Percentiles rank a stretch among this genome's conserved stretches.
phyloP scores from a whole-genome alignment of 2,888 invertebrate species.

The Aphelenchoides bicaudatus region DNA sequence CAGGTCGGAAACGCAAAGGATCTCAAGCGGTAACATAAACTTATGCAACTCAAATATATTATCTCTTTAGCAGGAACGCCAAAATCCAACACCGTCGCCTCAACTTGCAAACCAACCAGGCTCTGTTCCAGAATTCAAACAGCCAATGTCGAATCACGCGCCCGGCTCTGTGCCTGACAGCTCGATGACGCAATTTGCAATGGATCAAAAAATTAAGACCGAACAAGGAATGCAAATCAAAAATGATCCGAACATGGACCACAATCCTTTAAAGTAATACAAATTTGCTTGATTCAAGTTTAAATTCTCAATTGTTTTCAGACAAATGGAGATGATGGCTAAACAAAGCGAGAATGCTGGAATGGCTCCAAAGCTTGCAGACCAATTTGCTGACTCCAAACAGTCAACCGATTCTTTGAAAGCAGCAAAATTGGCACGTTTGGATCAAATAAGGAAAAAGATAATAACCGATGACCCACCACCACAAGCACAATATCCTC shows the following conservation, averaged over 20 bases:
- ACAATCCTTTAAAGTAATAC: too few relatives aligned
- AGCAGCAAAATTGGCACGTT: constrained; percentile 15
- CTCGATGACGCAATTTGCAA: not conserved
- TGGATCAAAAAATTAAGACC: too few relatives aligned
- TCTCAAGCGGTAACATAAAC: constrained; percentile 12
- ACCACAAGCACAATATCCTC: not conserved
- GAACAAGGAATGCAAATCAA: too few relatives aligned
- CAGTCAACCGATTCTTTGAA: not conserved
- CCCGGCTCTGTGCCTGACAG: not conserved
- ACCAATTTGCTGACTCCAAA: not conserved
- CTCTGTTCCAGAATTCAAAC: constrained; percentile 3
- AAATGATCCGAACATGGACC: too few relatives aligned
- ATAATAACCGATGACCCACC: too few relatives aligned
- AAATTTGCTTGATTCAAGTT: too few relatives aligned
- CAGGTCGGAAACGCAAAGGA: constrained; percentile 9
- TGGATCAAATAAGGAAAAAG: constrained; percentile 16
- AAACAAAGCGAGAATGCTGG: not conserved
- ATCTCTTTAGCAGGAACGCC: not conserved
- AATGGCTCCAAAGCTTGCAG: not conserved
- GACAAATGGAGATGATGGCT: constrained; percentile 9
- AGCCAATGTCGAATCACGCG: constrained; percentile 10
- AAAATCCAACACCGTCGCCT: constrained; percentile 15
- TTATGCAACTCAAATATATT: not conserved
- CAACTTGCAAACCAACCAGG: not conserved
- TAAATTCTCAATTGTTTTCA: not conserved